These are phyloP conservation scores for Thymallus thymallus DNA, from an alignment of 2,113 vertebrate genomes.

Conservation along the genomic window DNA sequence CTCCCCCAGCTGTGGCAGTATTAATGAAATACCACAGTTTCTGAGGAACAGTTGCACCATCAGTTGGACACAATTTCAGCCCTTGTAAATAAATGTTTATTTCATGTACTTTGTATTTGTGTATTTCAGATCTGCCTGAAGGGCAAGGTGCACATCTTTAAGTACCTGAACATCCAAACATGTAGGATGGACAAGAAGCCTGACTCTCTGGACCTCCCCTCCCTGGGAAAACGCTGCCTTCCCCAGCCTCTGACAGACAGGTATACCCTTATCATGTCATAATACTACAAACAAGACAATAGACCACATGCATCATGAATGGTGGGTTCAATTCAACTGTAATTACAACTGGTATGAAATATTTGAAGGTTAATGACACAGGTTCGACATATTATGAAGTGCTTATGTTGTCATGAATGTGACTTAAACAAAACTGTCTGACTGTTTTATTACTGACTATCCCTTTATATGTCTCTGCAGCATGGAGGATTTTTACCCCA, in stretches of 20 bases:
- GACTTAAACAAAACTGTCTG: not conserved
- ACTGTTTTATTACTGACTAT: not conserved
- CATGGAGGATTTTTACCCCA: slow-evolving; percentile 97
- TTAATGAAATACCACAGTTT: not conserved
- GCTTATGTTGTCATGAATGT: not conserved
- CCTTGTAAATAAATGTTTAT: not conserved
- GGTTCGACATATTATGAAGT: no score
- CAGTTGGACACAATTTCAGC: not conserved
- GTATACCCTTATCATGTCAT: slow-evolving; percentile 56
- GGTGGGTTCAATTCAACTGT: no score
- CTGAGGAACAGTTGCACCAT: slow-evolving; percentile 18
- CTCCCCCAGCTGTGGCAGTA: not conserved
- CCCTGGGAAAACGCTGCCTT: slow-evolving; percentile 86
- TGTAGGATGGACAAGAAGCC: slow-evolving; percentile 95
- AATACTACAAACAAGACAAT: no score
- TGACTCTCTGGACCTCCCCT: slow-evolving; percentile 92
- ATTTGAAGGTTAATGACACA: no score
- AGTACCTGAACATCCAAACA: slow-evolving; percentile 94
- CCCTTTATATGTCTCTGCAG: slow-evolving; percentile 59
- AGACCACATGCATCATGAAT: no score
- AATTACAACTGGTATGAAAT: no score
- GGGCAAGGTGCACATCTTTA: slow-evolving; percentile 98
- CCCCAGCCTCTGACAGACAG: slow-evolving; percentile 95
- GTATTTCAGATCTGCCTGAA: slow-evolving; percentile 92
- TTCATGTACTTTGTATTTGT: slow-evolving; percentile 30